Percentiles rank a stretch among this genome's conserved stretches.
phyloP scores from a whole-genome alignment of 2,888 invertebrate species.

The Bimastos eiseni region DNA sequence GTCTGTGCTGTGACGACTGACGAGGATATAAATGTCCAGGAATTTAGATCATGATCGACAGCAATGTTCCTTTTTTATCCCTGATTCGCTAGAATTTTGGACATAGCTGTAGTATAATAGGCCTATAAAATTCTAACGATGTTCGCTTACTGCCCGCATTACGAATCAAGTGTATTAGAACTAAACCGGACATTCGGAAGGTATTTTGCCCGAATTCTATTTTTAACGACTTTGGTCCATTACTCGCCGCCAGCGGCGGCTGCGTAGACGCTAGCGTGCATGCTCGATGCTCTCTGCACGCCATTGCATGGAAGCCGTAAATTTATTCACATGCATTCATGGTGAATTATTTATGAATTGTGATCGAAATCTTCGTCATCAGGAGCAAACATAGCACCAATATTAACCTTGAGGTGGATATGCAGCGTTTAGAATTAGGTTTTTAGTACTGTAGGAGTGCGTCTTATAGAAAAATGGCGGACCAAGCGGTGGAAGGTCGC shows the following conservation, averaged over 20 bases:
- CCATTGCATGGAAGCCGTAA: conserved; percentile 9
- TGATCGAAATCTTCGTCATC: conserved; percentile 6
- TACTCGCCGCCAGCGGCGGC: neutral
- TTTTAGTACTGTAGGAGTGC: neutral
- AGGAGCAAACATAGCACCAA: neutral
- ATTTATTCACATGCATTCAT: conserved; percentile 6
- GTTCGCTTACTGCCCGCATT: neutral
- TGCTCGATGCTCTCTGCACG: neutral
- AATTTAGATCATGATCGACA: too few relatives aligned
- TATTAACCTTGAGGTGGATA: neutral
- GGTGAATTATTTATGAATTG: conserved; percentile 5
- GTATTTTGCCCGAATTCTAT: neutral
- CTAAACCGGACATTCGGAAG: neutral
- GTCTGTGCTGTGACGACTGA: too few relatives aligned
- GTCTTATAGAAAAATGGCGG: neutral
- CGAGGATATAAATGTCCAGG: too few relatives aligned
- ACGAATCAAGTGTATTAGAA: neutral
- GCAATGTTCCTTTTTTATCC: too few relatives aligned
- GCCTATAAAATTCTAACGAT: too few relatives aligned
- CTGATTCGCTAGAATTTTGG: too few relatives aligned
- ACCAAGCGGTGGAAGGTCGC: neutral
- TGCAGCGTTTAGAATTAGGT: neutral
- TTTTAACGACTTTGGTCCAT: neutral
- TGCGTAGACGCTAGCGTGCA: neutral
- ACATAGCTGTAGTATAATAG: too few relatives aligned